Evolutionary conservation across 2,888 invertebrate genomes (phyloP).

Genomic region (Campopleginae sp.): DNA sequence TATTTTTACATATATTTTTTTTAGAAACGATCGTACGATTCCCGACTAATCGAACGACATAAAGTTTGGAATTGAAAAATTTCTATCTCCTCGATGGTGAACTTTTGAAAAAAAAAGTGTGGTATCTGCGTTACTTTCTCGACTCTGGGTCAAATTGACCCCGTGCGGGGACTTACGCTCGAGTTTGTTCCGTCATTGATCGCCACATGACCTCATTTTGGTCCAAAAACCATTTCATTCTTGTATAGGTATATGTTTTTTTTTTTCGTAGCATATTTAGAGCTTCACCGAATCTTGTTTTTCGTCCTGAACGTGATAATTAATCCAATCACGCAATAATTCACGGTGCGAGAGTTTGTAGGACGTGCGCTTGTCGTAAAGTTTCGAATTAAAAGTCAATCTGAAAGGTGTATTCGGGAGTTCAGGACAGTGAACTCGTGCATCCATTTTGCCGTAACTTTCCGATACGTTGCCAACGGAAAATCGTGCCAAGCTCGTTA

Average conservation of each 20-base stretch:
- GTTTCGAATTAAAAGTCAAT: slow-evolving; percentile 12
- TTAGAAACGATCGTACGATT: background rate
- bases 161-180: background rate
- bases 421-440: slow-evolving; percentile 43
- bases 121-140: background rate
- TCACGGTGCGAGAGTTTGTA: background rate
- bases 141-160: background rate
- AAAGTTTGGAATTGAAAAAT: background rate
- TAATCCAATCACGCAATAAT: background rate
- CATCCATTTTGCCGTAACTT: slow-evolving; percentile 50
- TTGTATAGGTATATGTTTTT: background rate
- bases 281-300: background rate
- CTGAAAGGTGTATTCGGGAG: background rate
- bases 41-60: background rate
- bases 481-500: slow-evolving; percentile 63
- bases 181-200: background rate
- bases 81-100: background rate
- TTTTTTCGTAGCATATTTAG: background rate
- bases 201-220: background rate
- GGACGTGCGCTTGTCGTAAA: slow-evolving; percentile 18
- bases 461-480: slow-evolving; percentile 51
- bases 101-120: background rate
- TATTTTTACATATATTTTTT: background rate
- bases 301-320: background rate
- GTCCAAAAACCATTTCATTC: background rate